Conservation (phyloP, 1,140 invertebrate genomes). For the Sitophilus oryzae region DNA sequence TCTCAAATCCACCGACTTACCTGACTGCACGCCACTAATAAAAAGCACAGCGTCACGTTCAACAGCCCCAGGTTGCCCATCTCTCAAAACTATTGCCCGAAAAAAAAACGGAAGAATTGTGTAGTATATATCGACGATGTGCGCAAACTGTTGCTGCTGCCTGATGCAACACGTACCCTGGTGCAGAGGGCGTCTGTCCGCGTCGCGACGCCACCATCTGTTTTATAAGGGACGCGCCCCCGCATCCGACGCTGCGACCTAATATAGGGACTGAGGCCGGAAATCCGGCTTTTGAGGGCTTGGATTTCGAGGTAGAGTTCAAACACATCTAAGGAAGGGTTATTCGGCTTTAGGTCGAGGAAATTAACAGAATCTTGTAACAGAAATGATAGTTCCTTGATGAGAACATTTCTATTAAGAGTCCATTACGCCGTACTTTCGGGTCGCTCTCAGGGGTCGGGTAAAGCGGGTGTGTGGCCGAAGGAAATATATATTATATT, state of each 20-base stretch:
- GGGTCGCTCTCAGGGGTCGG: no score
- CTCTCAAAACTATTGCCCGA: background rate
- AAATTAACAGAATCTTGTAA: background rate
- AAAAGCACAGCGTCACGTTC: slow-evolving; percentile 16
- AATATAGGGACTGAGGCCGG: slow-evolving; percentile 16
- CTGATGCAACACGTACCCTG: slow-evolving; percentile 25
- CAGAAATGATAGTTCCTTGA: background rate
- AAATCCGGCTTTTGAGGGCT: no score
- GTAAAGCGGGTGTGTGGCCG: no score
- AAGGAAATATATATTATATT: no score
- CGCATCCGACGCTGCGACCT: background rate
- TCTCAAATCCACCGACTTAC: no score
- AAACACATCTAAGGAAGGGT: no score
- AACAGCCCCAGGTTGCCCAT: background rate
- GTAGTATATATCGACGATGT: background rate
- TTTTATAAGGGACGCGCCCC: slow-evolving; percentile 23
- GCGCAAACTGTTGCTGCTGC: slow-evolving; percentile 22
- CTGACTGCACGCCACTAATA: slow-evolving; percentile 14
- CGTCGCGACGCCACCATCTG: slow-evolving; percentile 20
- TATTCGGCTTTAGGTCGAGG: no score
- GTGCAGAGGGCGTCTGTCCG: slow-evolving; percentile 16
- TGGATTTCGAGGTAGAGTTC: no score
- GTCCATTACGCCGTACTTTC: no score
- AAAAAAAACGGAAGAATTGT: no score
- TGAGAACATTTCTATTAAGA: background rate